phyloP scores from a whole-genome alignment of 2,113 vertebrate genomes.

The Himantopus leucocephalus region DNA sequence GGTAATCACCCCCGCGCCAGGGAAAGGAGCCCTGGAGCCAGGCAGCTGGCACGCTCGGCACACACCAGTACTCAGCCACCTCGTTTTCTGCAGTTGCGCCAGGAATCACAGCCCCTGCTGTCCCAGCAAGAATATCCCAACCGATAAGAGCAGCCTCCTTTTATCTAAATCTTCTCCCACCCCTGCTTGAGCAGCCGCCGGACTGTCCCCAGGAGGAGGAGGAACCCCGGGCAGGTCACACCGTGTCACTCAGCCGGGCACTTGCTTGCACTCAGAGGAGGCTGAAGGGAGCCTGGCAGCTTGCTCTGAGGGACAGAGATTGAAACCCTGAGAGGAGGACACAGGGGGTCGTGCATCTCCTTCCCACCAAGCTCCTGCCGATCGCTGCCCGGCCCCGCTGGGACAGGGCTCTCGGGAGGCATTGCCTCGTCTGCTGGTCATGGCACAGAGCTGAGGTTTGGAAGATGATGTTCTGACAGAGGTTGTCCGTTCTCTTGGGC shows the following conservation, averaged over 20 bases:
- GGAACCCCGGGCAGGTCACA: not conserved
- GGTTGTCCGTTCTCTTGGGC: not conserved
- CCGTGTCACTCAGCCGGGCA: not conserved
- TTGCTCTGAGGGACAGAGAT: not conserved
- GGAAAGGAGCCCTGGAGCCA: not conserved
- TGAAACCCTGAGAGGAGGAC: not conserved
- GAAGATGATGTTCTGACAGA: not conserved
- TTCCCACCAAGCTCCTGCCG: not conserved
- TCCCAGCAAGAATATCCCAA: not conserved
- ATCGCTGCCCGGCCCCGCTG: accelerated
- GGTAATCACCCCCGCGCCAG: not conserved
- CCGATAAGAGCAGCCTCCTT: not conserved
- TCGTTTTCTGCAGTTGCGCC: not conserved
- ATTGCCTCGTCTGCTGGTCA: not conserved
- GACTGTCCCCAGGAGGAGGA: not conserved
- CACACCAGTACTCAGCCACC: not conserved
- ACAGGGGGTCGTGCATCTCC: not conserved
- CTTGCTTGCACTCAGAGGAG: not conserved
- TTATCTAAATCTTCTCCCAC: not conserved
- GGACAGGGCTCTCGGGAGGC: not conserved
- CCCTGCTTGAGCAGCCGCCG: accelerated
- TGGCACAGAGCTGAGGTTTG: not conserved
- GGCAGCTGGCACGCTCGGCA: not conserved
- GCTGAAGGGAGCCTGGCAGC: not conserved
- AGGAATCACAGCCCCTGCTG: not conserved